Evolutionary conservation across 2,113 vertebrate species (phyloP), one percentile per base, ranked within the genome.

Genomic region (Saguinus imperator): DNA sequence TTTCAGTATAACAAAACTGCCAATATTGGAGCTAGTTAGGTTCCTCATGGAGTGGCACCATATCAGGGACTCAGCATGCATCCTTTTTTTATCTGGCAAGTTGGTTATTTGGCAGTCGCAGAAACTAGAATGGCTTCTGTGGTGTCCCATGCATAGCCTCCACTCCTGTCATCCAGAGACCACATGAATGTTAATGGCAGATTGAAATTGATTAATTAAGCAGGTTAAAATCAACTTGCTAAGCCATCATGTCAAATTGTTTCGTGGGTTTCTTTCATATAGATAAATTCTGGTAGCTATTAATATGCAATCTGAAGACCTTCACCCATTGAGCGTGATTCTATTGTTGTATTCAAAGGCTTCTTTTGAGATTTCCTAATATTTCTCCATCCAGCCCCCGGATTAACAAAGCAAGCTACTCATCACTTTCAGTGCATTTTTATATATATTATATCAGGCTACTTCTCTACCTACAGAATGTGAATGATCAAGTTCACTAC

Each of bases 331-430:
- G 8, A 86, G 27, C 14, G 7, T 40, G 1, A 57, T 50, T 91
- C 57, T 29, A 32, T 18, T 17, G 29, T 8, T n/a, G 37, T 21
- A 73, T 21, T 68, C 40, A 40, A 3, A 27, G 17, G 8, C 1
- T 16, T 76, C 48, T 81, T 93, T 72, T 45, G 37, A 11, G 16
- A 32, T 8, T 95, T 58, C 2, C 40, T 75, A 52, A 52, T 17
- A 6, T 64, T 64, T 48, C 27, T 86, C 13, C 23, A 48, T 32
- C 43, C 29, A 73, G 6, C 58, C 13, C n/a, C 23, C 4, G n/a
- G 40, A 58, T 82, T 66, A 89, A 84, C 13, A 79, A 80, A 20
- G 7, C 40, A 83, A 92, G 29, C 12, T n/a, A 75, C 27, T 91
- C 4, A 82, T 21, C 43, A n/a, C 2, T 58, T 18, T 82, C 25